A percentile compares a stretch with the other conserved stretches of the same genome.
These are phyloP conservation scores for Cryptus viduatorius DNA, from an alignment of 2,888 invertebrate genomes.

Conservation along the genomic window DNA sequence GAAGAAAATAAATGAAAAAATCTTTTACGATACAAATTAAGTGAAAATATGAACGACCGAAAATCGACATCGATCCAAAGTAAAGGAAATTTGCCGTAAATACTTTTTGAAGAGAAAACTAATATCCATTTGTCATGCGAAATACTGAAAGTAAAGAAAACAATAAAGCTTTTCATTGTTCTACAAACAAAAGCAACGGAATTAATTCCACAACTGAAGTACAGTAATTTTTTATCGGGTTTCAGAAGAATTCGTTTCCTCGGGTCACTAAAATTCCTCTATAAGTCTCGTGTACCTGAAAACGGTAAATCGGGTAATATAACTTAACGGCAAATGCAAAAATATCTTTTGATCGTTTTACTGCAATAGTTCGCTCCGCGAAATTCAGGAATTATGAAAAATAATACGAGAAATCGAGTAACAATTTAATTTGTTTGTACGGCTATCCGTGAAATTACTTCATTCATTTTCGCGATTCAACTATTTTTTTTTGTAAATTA, in stretches of 20 bases:
- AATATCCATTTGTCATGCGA: too few species aligned
- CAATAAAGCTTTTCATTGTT: neutral
- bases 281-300: constrained; percentile 32
- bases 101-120: too few species aligned
- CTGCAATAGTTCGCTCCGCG: too few species aligned
- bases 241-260: neutral
- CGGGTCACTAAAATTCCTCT: neutral
- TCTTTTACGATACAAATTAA: neutral
- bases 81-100: too few species aligned
- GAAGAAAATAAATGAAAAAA: neutral
- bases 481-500: too few species aligned
- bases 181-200: neutral
- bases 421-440: neutral
- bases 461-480: too few species aligned
- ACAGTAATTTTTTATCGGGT: neutral
- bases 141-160: neutral
- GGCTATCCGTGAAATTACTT: too few species aligned
- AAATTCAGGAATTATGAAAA: too few species aligned
- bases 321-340: neutral
- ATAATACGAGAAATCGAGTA: neutral
- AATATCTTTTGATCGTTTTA: too few species aligned
- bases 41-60: neutral
- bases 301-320: neutral
- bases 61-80: neutral
- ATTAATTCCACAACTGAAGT: neutral